Evolutionary conservation across 2,888 invertebrate species (phyloP), one percentile per base, ranked within the genome.

Genomic region (Noctua pronuba): DNA sequence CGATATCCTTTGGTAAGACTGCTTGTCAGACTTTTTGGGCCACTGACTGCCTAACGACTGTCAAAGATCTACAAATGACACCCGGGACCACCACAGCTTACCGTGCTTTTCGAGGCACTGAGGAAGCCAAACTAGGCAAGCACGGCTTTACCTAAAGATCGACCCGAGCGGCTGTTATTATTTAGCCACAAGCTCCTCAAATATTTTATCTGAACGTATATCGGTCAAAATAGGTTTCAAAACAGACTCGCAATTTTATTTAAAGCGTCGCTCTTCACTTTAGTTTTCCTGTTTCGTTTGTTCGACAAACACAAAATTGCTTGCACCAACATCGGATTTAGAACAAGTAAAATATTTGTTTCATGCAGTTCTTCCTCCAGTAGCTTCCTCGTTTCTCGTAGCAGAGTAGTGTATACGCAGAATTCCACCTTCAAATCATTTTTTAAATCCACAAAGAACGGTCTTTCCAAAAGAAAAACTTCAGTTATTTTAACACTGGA

Each of bases 341-440:
- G 46, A 41, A 73, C 1, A 13, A n/a, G 11, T 28, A 31, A 73
- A 73, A 80, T 66, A 52, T 79, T 67, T 60, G 28, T 82, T 79
- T 24, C 11, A 11, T 52, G 24, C 5, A 18, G 13, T 58, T 79
- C 41, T 52, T n/a, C n/a, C n/a, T n/a, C n/a, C n/a, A n/a, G n/a
- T n/a, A n/a, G n/a, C 38, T 38, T 16, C 24, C 75, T 66, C 24
- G 8, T 46, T 35, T 24, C 13, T 35, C 21, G 44, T n/a, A 13
- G 8, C 2, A 24, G 64, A 55, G 6, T 28, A 28, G 28, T 21
- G 1, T 10, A 21, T 16, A 10, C 13, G 10, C 24, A 13, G 31
- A 66, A 66, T 46, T 58, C 38, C 6, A 5, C 1, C 13, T 3
- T 24, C 8, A 11, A 49, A 44, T n/a, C 2, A 1, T 64, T 13